Evolutionary conservation across 2,797 vertebrate genomes (phyloP).

Genomic region (Crenuchus spilurus): DNA sequence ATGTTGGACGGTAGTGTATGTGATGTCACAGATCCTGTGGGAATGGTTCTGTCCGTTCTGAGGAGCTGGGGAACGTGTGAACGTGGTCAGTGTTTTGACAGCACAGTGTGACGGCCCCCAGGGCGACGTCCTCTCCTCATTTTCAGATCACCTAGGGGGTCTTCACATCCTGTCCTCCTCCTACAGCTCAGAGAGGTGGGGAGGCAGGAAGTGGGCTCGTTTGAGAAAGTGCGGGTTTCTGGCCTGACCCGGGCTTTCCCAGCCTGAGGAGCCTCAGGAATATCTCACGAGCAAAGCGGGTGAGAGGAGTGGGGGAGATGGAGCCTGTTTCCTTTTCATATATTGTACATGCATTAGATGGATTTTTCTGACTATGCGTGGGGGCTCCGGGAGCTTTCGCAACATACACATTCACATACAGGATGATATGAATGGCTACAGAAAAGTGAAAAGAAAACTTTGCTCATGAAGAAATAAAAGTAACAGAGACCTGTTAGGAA

Average conservation of each 20-base stretch:
- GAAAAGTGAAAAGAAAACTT: no score
- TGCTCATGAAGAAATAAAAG: no score
- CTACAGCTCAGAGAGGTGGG: slow-evolving; percentile 60
- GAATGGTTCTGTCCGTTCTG: slow-evolving; percentile 66
- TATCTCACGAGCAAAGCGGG: slow-evolving; percentile 52
- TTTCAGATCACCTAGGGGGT: slow-evolving; percentile 74
- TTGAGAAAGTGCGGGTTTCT: slow-evolving; percentile 68
- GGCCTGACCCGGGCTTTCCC: slow-evolving; percentile 62
- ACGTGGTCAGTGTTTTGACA: slow-evolving; percentile 78
- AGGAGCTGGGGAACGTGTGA: slow-evolving; percentile 68
- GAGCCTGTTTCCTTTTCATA: slow-evolving; percentile 58
- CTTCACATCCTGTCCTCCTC: slow-evolving; percentile 73
- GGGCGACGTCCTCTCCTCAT: slow-evolving; percentile 76
- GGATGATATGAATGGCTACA: neutral
- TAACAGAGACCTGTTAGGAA: no score
- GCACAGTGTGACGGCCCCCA: slow-evolving; percentile 69
- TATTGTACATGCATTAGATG: slow-evolving; percentile 42
- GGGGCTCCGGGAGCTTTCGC: slow-evolving; percentile 18
- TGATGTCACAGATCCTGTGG: slow-evolving; percentile 43
- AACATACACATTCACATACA: neutral
- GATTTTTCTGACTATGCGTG: slow-evolving; percentile 36
- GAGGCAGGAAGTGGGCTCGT: slow-evolving; percentile 68
- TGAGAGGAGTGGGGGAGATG: no score
- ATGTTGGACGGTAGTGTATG: neutral
- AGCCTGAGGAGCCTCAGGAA: slow-evolving; percentile 59